phyloP scores from a whole-genome alignment of 1,140 invertebrate species.

The Notospermus geniculatus region DNA sequence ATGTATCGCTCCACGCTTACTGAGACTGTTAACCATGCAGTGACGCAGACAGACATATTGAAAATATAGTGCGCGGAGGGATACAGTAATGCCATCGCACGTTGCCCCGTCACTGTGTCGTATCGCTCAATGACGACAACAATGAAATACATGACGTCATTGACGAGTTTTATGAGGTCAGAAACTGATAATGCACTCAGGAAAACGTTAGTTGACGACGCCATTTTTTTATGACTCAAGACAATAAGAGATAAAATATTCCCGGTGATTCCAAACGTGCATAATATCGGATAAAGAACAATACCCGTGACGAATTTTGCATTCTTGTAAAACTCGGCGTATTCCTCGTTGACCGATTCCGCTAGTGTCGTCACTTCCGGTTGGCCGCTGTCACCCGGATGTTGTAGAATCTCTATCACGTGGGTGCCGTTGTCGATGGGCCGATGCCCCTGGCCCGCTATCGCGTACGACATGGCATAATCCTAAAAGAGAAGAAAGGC shows the following conservation, averaged over 20 bases:
- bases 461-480: no score
- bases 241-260: constrained; percentile 73
- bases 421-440: no score
- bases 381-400: neutral
- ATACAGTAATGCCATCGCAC: constrained; percentile 40
- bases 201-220: constrained; percentile 73
- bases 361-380: constrained; percentile 2
- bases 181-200: constrained; percentile 73
- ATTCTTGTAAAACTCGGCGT: constrained; percentile 43
- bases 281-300: constrained; percentile 68
- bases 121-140: constrained; percentile 57
- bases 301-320: constrained; percentile 51
- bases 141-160: constrained; percentile 68
- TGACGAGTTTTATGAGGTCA: constrained; percentile 72
- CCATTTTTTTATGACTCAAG: constrained; percentile 70
- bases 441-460: no score
- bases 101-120: constrained; percentile 32
- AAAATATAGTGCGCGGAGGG: constrained; percentile 54
- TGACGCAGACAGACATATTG: constrained; percentile 50
- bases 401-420: neutral
- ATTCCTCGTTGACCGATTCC: constrained; percentile 6
- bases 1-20: constrained; percentile 94
- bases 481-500: no score
- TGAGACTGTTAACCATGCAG: constrained; percentile 92
- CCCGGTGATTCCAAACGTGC: constrained; percentile 70